Evolutionary conservation across 53 echinoderm and acorn worm genomes (phyloP).

Genomic region (Actinopyga echinites): DNA sequence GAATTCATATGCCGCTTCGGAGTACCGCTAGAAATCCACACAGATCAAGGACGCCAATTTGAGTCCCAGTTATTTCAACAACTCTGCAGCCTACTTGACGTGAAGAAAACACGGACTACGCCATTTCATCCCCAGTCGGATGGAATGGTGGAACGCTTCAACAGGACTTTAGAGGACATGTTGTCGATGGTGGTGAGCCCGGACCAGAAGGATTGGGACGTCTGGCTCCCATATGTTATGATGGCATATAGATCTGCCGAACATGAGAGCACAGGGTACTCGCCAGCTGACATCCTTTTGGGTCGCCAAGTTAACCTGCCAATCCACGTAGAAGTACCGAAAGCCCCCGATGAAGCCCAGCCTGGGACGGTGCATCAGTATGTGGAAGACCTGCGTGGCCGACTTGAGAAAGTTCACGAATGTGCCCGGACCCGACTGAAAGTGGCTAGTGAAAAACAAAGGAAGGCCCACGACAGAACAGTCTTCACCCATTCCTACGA

Average conservation of each 20-base stretch:
- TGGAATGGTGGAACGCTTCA: slow-evolving; percentile 59
- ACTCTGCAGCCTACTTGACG: slow-evolving; percentile 38
- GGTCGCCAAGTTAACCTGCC: slow-evolving; percentile 46
- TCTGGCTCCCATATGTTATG: slow-evolving; percentile 32
- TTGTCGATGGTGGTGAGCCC: too few species aligned
- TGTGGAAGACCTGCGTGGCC: background rate
- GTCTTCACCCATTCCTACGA: background rate
- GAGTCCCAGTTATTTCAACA: slow-evolving; percentile 35
- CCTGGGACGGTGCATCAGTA: background rate
- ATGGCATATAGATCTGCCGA: slow-evolving; percentile 54
- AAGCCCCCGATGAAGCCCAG: background rate
- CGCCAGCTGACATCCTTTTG: slow-evolving; percentile 60
- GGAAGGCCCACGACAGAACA: background rate
- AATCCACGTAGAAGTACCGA: slow-evolving; percentile 1
- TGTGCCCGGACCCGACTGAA: background rate
- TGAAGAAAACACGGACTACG: slow-evolving; percentile 45
- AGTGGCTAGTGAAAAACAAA: background rate
- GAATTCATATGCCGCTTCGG: slow-evolving; percentile 56
- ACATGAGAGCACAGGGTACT: slow-evolving; percentile 50
- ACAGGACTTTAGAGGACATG: background rate
- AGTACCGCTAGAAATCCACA: slow-evolving; percentile 39
- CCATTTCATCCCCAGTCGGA: slow-evolving; percentile 64
- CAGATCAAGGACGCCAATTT: slow-evolving; percentile 51
- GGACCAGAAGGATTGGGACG: too few species aligned
- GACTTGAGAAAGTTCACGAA: slow-evolving; percentile 32